Conservation (phyloP, 2,797 vertebrate genomes). For the Clarias fuscus region DNA sequence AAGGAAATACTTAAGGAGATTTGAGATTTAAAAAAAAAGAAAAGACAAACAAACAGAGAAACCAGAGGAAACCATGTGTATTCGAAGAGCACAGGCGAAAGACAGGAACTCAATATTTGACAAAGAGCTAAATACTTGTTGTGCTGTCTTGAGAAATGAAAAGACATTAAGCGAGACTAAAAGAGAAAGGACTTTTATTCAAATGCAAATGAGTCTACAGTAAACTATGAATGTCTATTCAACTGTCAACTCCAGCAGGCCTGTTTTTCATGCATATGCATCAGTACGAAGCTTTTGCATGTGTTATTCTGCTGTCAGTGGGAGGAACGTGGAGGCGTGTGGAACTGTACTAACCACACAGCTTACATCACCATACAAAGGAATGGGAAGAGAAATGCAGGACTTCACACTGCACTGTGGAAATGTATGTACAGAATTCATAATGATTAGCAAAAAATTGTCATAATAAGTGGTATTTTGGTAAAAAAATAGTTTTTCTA, state of each 20-base stretch:
- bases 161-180: slow-evolving; percentile 2
- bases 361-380: slow-evolving; percentile 45
- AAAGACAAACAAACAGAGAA: background rate
- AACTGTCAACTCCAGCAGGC: slow-evolving; percentile 26
- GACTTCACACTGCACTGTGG: slow-evolving; percentile 25
- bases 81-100: no score
- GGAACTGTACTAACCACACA: slow-evolving; percentile 52
- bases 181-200: slow-evolving; percentile 28
- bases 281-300: slow-evolving; percentile 49
- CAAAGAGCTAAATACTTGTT: background rate
- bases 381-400: slow-evolving; percentile 30
- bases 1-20: no score
- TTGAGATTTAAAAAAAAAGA: no score
- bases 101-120: background rate
- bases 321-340: slow-evolving; percentile 47
- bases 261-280: slow-evolving; percentile 39
- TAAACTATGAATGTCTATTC: slow-evolving; percentile 31
- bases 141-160: slow-evolving; percentile 1
- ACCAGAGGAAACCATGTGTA: background rate
- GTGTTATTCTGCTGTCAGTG: slow-evolving; percentile 51
- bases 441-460: background rate
- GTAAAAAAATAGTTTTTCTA: background rate
- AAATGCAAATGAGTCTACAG: slow-evolving; percentile 34
- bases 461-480: background rate
- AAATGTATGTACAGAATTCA: slow-evolving; percentile 3